Base-by-base conservation (phyloP, 92 coral and sea anemone genomes). In the Paragorgia papillata region DNA sequence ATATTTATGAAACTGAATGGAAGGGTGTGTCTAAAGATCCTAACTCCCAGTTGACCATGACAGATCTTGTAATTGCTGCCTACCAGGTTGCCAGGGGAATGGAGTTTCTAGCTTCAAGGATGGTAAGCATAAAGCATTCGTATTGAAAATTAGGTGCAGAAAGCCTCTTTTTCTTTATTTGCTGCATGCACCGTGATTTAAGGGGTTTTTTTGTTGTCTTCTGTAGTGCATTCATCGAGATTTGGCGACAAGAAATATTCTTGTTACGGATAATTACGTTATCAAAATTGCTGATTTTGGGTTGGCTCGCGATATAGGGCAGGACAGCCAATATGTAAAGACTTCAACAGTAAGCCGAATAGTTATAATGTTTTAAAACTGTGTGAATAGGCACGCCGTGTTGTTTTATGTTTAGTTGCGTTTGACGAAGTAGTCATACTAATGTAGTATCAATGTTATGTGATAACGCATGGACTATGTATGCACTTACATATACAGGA, bases 201-300 rank as follows among this genome's bases (percentile, higher is more conserved):
- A n/a, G n/a, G n/a, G n/a, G n/a, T 6, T 7, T 15, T 15, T n/a
- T 46, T 46, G 14, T 15, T 46, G 31, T 62, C 20, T 20, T 7
- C 60, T 44, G 33, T 69, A 92, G 94, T 94, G 98, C 29, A 96
- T 94, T 28, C 98, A 94, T 69, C 90, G 98, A 32, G 98, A 94
- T 70, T 80, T 94, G 82, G 98, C 98, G 18, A 96, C 98, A 8
- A 89, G 98, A 44, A 94, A 94, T 83, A 91, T 94, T 54, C 75
- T 94, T 66, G 97, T 94, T 7, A 96, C 92, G 1, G 91, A 90
- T 69, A 88, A 94, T 43, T 88, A 94, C 74, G 92, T 94, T 19
- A 82, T 94, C 35, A 94, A 94, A 64, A 89, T 94, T 14, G 98
- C 97, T 9, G 98, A 94, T 84, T 94, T 94, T 80, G 98, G 98